Conservation (phyloP, 2,888 invertebrate species). For the Malthinus seriepunctatus region DNA sequence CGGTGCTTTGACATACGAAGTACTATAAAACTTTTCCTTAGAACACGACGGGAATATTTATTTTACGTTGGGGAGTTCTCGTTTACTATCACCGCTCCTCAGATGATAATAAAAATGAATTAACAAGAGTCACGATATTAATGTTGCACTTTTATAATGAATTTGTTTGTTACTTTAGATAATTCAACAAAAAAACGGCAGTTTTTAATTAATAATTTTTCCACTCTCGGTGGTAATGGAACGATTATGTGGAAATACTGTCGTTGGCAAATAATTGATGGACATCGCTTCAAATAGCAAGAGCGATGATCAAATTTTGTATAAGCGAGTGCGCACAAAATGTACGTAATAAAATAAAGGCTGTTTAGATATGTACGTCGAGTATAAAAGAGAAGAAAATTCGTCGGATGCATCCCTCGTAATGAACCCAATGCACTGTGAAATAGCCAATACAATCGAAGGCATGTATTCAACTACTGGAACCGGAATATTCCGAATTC, state of each 20-base stretch:
- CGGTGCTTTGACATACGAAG: slow-evolving; percentile 26
- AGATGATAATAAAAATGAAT: slow-evolving; percentile 55
- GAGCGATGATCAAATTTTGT: slow-evolving; percentile 20
- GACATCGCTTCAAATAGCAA: slow-evolving; percentile 31
- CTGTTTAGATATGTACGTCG: slow-evolving; percentile 33
- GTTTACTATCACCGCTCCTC: slow-evolving; percentile 50
- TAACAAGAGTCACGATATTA: slow-evolving; percentile 53
- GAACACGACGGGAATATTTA: slow-evolving; percentile 66
- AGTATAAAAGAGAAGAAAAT: slow-evolving; percentile 38
- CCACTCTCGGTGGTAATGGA: neutral
- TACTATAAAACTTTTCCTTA: slow-evolving; percentile 32
- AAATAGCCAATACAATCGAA: slow-evolving; percentile 49
- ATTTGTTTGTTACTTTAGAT: slow-evolving; percentile 48
- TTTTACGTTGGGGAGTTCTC: slow-evolving; percentile 52
- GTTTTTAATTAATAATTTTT: neutral
- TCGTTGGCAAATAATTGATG: slow-evolving; percentile 47
- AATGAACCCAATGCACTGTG: slow-evolving; percentile 49
- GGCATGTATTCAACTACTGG: slow-evolving; percentile 29
- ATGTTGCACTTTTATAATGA: slow-evolving; percentile 50
- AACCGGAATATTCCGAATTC: slow-evolving; percentile 23
- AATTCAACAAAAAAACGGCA: neutral
- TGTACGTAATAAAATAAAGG: slow-evolving; percentile 18
- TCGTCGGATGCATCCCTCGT: slow-evolving; percentile 37
- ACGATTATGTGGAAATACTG: slow-evolving; percentile 30
- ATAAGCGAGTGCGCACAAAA: slow-evolving; percentile 21